These are phyloP conservation scores for Petrocephalus sullivani DNA, from an alignment of 2,797 vertebrate species.

Conservation along the genomic window DNA sequence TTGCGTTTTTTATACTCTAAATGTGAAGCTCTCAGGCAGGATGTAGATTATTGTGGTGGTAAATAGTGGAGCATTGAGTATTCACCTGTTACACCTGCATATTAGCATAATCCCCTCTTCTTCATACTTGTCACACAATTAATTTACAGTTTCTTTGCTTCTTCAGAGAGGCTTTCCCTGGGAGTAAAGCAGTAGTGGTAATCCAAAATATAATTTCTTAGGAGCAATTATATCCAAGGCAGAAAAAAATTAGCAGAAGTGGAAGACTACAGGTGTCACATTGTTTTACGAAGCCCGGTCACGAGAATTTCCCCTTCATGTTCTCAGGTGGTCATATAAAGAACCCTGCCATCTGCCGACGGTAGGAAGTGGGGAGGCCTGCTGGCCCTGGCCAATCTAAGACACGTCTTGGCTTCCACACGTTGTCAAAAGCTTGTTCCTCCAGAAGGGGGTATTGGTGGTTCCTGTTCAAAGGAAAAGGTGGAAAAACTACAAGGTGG, in stretches of 20 bases:
- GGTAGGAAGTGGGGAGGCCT: background rate
- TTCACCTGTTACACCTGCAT: background rate
- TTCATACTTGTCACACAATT: background rate
- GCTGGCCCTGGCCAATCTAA: background rate
- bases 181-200: background rate
- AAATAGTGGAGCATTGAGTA: background rate
- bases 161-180: background rate
- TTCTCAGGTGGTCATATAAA: background rate
- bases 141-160: background rate
- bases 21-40: background rate
- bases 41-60: background rate
- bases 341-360: background rate
- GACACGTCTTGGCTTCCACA: background rate
- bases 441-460: background rate
- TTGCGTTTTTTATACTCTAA: background rate
- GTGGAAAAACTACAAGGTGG: background rate
- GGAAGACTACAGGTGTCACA: background rate
- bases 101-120: background rate
- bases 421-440: background rate
- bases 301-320: background rate
- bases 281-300: background rate
- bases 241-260: background rate
- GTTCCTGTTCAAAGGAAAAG: background rate
- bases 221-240: background rate
- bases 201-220: background rate